Evolutionary conservation across 2,888 invertebrate species (phyloP).

Genomic region (Microctonus brassicae): DNA sequence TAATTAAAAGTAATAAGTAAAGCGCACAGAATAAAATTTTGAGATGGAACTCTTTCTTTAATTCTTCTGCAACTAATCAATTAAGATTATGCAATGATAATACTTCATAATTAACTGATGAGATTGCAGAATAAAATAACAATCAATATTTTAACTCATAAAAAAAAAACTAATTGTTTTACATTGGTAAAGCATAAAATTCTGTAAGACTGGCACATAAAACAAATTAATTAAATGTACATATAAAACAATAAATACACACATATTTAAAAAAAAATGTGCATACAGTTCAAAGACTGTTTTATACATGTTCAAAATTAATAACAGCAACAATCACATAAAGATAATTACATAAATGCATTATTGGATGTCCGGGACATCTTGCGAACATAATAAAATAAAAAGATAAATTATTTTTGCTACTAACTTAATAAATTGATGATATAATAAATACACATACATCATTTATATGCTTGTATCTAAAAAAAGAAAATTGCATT

Average conservation of each 20-base stretch:
- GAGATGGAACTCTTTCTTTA: not conserved
- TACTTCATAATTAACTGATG: not conserved
- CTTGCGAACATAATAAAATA: slow-evolving; percentile 3
- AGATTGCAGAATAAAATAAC: not conserved
- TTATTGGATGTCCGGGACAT: slow-evolving; percentile 24
- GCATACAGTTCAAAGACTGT: not conserved
- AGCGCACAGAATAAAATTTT: not conserved
- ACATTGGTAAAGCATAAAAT: not conserved
- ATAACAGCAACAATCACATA: slow-evolving; percentile 7
- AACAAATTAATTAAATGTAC: not conserved
- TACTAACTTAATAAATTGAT: slow-evolving; percentile 32
- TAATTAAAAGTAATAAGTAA: not conserved
- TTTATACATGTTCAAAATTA: not conserved
- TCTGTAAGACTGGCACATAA: slow-evolving; percentile 9
- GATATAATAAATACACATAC: not conserved
- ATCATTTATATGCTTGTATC: not conserved
- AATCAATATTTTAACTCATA: not conserved
- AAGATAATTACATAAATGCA: not conserved
- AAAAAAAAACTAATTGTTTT: not conserved
- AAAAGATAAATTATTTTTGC: slow-evolving; percentile 43
- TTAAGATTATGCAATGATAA: not conserved
- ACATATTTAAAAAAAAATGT: not conserved
- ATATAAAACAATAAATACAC: not conserved
- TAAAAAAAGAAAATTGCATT: slow-evolving; percentile 2
- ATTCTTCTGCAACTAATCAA: not conserved